phyloP scores from a whole-genome alignment of 2,797 vertebrate species.

The Macropus fuliginosus region DNA sequence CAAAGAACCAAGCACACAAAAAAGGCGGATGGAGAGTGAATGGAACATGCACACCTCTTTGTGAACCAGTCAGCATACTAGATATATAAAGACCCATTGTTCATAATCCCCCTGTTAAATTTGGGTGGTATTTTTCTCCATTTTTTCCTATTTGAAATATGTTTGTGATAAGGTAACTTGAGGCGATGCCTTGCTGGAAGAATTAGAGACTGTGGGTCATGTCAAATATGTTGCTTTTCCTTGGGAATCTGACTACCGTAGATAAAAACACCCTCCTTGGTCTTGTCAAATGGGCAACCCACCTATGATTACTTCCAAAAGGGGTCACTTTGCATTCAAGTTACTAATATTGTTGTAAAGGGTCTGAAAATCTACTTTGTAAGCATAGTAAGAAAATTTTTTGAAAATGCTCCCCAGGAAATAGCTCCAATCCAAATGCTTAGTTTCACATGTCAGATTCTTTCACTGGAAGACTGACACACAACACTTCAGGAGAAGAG shows the following conservation, averaged over 20 bases:
- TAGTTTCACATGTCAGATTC: neutral
- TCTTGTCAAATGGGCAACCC: constrained; percentile 38
- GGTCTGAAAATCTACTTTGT: neutral
- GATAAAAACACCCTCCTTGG: constrained; percentile 43
- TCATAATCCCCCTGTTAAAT: constrained; percentile 29
- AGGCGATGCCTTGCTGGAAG: constrained; percentile 54
- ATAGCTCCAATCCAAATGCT: neutral
- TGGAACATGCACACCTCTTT: constrained; percentile 47
- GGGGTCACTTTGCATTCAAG: neutral
- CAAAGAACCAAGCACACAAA: neutral
- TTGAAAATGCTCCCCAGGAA: constrained; percentile 10
- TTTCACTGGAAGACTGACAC: neutral
- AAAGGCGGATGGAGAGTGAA: constrained; percentile 29
- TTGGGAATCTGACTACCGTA: constrained; percentile 56
- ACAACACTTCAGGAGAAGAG: neutral
- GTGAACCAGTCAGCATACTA: constrained; percentile 54
- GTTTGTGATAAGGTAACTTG: constrained; percentile 57
- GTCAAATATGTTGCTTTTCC: constrained; percentile 1
- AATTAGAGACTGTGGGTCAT: constrained; percentile 40
- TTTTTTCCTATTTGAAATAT: neutral
- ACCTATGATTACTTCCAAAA: neutral
- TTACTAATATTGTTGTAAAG: neutral
- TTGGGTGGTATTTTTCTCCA: constrained; percentile 14
- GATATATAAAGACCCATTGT: neutral
- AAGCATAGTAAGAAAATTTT: neutral